A percentile compares a stretch with the other conserved stretches of the same genome.
phyloP scores from a whole-genome alignment of 1,140 invertebrate genomes.

The Eurosta solidaginis region DNA sequence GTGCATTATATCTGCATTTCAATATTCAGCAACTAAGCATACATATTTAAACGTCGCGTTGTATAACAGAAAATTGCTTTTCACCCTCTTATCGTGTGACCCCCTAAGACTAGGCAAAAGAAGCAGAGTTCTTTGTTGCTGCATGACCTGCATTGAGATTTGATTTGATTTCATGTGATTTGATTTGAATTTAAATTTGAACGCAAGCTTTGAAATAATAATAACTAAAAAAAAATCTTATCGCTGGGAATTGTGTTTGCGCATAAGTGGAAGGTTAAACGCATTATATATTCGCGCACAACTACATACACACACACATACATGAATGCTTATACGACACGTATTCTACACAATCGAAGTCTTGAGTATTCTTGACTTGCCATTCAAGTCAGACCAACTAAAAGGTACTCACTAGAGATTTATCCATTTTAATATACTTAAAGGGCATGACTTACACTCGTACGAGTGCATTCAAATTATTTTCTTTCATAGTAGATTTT shows the following conservation, averaged over 20 bases:
- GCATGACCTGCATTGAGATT: neutral
- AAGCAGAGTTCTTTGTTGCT: neutral
- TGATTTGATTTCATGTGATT: neutral
- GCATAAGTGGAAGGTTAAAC: neutral
- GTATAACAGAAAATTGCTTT: slow-evolving; percentile 9
- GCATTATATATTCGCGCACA: neutral
- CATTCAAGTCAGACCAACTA: neutral
- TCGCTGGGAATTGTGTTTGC: neutral
- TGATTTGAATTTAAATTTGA: slow-evolving; percentile 7
- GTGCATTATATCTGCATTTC: neutral
- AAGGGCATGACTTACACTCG: too few relatives aligned
- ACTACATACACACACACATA: neutral
- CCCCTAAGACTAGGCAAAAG: neutral
- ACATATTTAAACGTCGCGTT: neutral
- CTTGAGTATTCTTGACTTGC: neutral
- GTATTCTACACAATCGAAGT: neutral
- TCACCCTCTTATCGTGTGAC: neutral
- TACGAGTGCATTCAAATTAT: neutral
- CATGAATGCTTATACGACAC: too few relatives aligned
- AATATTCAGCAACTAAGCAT: neutral
- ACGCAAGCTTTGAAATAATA: neutral
- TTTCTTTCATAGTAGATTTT: neutral
- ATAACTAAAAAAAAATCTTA: neutral
- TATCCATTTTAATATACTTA: neutral
- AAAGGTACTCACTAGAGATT: neutral